Base-by-base conservation (phyloP, 2,888 invertebrate species). In the Aspidapion aeneum region DNA sequence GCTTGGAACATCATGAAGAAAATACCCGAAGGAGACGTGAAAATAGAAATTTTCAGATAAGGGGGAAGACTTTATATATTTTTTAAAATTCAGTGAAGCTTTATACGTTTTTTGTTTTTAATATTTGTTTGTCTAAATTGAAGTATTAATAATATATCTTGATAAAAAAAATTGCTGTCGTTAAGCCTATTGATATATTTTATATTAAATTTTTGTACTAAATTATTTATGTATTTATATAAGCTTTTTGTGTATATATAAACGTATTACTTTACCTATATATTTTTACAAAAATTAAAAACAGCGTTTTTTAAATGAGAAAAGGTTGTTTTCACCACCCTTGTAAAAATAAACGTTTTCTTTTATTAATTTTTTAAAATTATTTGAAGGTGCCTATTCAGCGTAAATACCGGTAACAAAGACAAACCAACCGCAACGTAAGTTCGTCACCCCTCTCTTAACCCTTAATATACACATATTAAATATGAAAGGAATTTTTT, bases 1-100 rank as follows among this genome's bases (percentile, higher is more conserved):
- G 96, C 94, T 60, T 96, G 96, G 96, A 92, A 92, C 71, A 87
- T 91, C 66, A 90, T 97, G 83, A 96, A 96, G 80, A 91, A 92
- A 74, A 81, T 96, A 69, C 91, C 93, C 60, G 89, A 93, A 76
- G 96, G 96, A 62, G 87, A 89, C 55, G 72, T 74, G 55, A 64
- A 64, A 51, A 71, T 75, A 61, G 71, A 74, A 57, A 71, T 75
- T 62, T 72, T 66, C 64, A 66, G 75, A 73, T 73, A 72, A 66
- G 49, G n/a, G n/a, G n/a, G n/a, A n/a, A n/a, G n/a, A 12, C 35
- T 35, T 35, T 3, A 3, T 12, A 35, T 7, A 35, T 35, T 35
- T 35, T 35, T 35, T 35, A 35, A 35, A 35, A 35, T 7, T 7
- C 3, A 35, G 12, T 35, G 35, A 35, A 35, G 35, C 35, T 35